Evolutionary conservation across 2,888 invertebrate genomes (phyloP).

Genomic region (Morpho helenor): DNA sequence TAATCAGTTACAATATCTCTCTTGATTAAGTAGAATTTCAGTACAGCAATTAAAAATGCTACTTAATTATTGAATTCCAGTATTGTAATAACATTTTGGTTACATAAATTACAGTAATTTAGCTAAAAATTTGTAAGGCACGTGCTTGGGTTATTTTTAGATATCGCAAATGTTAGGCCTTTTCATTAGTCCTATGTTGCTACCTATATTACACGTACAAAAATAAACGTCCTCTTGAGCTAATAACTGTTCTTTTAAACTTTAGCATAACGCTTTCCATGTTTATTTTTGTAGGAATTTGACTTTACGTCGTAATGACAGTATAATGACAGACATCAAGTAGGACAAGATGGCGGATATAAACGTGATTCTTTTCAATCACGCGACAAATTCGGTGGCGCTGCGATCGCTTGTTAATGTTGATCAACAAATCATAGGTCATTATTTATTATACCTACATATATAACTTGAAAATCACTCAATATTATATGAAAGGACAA

Average conservation of each 20-base stretch:
- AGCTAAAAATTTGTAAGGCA: constrained; percentile 36
- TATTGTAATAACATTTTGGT: too few species aligned
- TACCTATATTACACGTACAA: background rate
- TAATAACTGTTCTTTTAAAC: background rate
- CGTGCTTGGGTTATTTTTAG: constrained; percentile 70
- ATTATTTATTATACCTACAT: too few species aligned
- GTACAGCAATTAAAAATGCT: too few species aligned
- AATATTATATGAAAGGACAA: too few species aligned
- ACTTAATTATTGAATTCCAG: too few species aligned
- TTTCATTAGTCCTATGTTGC: background rate
- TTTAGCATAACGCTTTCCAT: constrained; percentile 9
- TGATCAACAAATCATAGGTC: background rate
- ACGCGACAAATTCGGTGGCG: constrained; percentile 61
- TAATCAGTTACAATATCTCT: constrained; percentile 22
- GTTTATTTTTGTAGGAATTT: constrained; percentile 25
- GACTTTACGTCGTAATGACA: constrained; percentile 65
- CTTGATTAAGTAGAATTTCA: too few species aligned
- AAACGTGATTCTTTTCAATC: constrained; percentile 38
- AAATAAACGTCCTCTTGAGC: background rate
- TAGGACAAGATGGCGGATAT: constrained; percentile 56
- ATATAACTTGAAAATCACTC: too few species aligned
- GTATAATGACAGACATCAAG: constrained; percentile 65
- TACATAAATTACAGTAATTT: too few species aligned
- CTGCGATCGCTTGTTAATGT: constrained; percentile 42
- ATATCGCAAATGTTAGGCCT: constrained; percentile 24